Evolutionary conservation across 30 jellyfish, hydroid and myxozoan species (phyloP).

Genomic region (Hydractinia echinata): DNA sequence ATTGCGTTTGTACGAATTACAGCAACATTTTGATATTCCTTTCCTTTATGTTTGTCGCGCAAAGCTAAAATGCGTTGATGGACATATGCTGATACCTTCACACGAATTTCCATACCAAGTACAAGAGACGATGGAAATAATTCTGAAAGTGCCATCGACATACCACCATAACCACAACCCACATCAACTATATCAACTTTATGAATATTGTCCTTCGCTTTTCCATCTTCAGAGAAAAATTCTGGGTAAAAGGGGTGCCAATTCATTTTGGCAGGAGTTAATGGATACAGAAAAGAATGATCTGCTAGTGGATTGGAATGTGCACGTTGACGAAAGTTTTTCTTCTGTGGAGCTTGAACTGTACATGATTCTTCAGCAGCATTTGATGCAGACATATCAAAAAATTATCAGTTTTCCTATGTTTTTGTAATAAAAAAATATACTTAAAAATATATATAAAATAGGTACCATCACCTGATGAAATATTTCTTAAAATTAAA

Average conservation of each 20-base stretch:
- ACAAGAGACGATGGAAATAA: constrained; percentile 69
- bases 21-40: constrained; percentile 65
- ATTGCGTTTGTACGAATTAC: constrained; percentile 84
- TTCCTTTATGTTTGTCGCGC: constrained; percentile 47
- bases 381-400: background rate
- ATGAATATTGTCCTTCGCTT: constrained; percentile 8
- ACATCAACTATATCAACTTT: constrained; percentile 80
- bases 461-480: no score
- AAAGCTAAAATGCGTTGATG: constrained; percentile 64
- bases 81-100: constrained; percentile 86
- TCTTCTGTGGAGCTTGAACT: constrained; percentile 77
- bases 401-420: background rate
- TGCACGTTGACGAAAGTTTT: constrained; percentile 87
- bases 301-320: constrained; percentile 95
- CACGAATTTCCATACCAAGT: constrained; percentile 95
- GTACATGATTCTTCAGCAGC: no score
- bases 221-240: constrained; percentile 33
- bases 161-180: constrained; percentile 98
- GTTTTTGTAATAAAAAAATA: background rate
- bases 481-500: no score
- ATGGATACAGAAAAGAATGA: constrained; percentile 73
- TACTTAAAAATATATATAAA: background rate
- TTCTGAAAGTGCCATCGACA: constrained; percentile 60
- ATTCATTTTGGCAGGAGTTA: constrained; percentile 67
- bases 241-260: constrained; percentile 82